Evolutionary conservation across 2,888 invertebrate species (phyloP), one percentile per base, ranked within the genome.

Genomic region (Rosalia funebris): DNA sequence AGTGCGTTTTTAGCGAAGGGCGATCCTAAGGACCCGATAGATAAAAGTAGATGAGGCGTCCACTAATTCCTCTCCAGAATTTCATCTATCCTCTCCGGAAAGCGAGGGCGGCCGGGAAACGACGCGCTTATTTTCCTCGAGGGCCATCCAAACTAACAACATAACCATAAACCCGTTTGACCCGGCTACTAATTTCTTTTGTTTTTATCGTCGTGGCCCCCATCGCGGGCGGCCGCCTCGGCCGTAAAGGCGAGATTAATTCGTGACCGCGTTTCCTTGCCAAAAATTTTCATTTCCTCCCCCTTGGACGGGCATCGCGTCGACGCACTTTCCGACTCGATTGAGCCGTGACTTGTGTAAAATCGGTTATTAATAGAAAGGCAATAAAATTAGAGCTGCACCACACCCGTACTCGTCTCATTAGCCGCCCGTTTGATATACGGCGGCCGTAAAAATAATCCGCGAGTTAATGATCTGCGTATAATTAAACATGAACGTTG

Each of bases 131-230:
- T n/a, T n/a, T n/a, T n/a, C n/a, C n/a, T n/a, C n/a, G n/a, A n/a
- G n/a, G n/a, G n/a, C n/a, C n/a, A n/a, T n/a, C n/a, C n/a, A n/a
- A n/a, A n/a, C n/a, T n/a, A 59, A 64, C 59, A 64, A 64, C 64
- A 67, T 65, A 67, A 65, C 67, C 32, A 65, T 67, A 67, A 67
- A 62, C 61, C 60, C 64, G 57, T 66, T 58, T 39, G 41, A 44
- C 54, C 58, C 60, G 15, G 44, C 45, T 50, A 53, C 61, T 57
- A 53, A 45, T 44, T 52, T 56, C 60, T 56, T 53, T 66, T 65
- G 65, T 70, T 65, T 67, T 66, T 66, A 66, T 63, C 55, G 62
- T 31, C 42, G 37, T 12, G 20, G 37, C 31, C 48, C 44, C 39
- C 47, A 31, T 36, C 17, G 47, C n/a, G n/a, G n/a, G n/a, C n/a